A percentile compares a stretch with the other conserved stretches of the same genome.
phyloP scores from a whole-genome alignment of 1,140 invertebrate species.

The Acromyrmex echinatior region DNA sequence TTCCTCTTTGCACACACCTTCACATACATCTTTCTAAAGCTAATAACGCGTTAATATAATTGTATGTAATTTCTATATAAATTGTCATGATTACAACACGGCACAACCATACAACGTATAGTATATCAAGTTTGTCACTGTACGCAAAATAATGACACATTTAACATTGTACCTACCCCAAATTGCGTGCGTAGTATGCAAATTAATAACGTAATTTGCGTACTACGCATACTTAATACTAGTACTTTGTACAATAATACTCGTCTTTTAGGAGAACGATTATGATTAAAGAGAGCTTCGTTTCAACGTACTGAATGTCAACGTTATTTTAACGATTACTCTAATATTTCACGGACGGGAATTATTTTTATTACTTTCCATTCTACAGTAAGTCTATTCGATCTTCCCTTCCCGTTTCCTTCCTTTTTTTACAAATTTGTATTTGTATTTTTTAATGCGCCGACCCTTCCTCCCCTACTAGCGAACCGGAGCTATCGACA shows the following conservation, averaged over 20 bases:
- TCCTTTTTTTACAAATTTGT: constrained; percentile 48
- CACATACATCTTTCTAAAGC: constrained; percentile 14
- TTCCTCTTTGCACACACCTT: constrained; percentile 13
- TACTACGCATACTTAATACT: constrained; percentile 31
- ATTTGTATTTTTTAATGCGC: constrained; percentile 59
- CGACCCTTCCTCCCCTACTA: constrained; percentile 2
- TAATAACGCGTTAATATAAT: constrained; percentile 39
- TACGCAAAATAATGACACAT: constrained; percentile 26
- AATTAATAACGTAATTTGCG: constrained; percentile 29
- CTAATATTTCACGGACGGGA: constrained; percentile 37
- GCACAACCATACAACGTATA: constrained; percentile 1
- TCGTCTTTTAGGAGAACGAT: constrained; percentile 56
- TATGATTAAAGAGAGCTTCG: constrained; percentile 56
- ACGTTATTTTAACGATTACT: constrained; percentile 48
- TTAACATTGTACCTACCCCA: constrained; percentile 58
- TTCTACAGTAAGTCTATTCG: constrained; percentile 8
- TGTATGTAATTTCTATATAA: constrained; percentile 61
- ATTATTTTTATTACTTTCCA: constrained; percentile 53
- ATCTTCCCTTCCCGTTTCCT: background rate
- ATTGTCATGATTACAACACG: constrained; percentile 6
- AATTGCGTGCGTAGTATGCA: constrained; percentile 37
- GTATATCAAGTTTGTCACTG: constrained; percentile 17
- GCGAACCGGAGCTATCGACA: constrained; percentile 51
- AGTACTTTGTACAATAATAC: constrained; percentile 69
- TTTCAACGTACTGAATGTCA: constrained; percentile 33